Base-by-base conservation (phyloP, 1,140 invertebrate genomes). In the Hyposmocoma kahamanoa region DNA sequence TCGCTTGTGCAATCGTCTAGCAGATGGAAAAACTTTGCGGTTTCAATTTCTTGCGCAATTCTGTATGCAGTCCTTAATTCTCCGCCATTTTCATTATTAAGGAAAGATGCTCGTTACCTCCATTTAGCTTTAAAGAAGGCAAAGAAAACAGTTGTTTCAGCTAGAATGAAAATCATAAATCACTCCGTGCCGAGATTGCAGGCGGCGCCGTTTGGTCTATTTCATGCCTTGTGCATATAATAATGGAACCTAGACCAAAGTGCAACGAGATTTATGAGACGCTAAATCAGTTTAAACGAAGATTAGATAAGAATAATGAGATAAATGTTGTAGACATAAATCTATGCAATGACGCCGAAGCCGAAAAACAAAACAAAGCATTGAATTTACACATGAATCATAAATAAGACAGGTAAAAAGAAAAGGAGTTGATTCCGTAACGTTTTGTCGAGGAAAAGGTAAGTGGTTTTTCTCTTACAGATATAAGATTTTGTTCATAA, bases 111-210 rank as follows among this genome's bases (percentile, higher is more conserved):
- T 71, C 70, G 71, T 71, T 74, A 72, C 59, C 57, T 62, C 56
- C 61, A 67, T 72, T 76, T 70, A 69, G 60, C 53, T 60, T 50
- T 50, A 51, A 64, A 62, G 59, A 70, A 67, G 47, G 28, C 53
- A 56, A 49, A 54, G 57, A 62, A 59, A 65, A 36, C 64, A 59
- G 62, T 73, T 72, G 74, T 71, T 75, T 65, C 66, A 67, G 69
- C 53, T 67, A 59, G 62, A 81, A 78, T 78, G 66, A 72, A 70
- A 73, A 59, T 65, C 67, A 77, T 81, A 78, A 81, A 81, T 81
- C 73, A 78, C 53, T 52, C 9, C 56, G 55, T 61, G 62, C 59
- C 54, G 59, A 69, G 69, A 70, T 72, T 62, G 65, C 60, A 76
- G 70, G 59, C 72, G 68, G 67, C 64, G 70, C 70, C 67, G 32